phyloP scores from a whole-genome alignment of 2,797 vertebrate genomes.

The Brachyalestes nurse region DNA sequence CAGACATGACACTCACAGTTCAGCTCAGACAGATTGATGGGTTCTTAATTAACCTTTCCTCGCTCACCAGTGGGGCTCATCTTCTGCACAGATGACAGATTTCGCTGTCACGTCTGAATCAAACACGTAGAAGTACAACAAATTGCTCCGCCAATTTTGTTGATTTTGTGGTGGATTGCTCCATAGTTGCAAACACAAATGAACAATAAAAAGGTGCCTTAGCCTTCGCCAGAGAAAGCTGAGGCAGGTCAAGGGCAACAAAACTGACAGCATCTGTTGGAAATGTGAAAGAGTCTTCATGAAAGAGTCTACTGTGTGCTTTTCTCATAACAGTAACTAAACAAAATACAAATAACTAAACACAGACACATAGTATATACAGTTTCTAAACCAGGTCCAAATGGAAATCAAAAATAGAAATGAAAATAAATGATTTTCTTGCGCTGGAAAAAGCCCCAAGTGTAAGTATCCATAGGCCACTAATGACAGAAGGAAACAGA shows the following conservation, averaged over 20 bases:
- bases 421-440: neutral
- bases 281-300: neutral
- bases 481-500: neutral
- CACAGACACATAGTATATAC: neutral
- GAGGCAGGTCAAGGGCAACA: neutral
- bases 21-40: constrained; percentile 34
- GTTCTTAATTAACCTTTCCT: constrained; percentile 47
- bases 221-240: neutral
- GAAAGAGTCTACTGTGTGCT: neutral
- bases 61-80: constrained; percentile 17
- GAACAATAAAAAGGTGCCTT: too few species aligned
- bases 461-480: neutral
- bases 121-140: neutral
- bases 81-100: constrained; percentile 24
- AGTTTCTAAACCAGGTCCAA: neutral
- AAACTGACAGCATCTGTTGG: neutral
- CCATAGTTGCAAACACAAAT: neutral
- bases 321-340: neutral
- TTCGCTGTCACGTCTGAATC: constrained; percentile 13
- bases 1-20: constrained; percentile 27
- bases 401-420: neutral
- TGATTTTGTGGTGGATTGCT: neutral
- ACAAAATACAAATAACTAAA: neutral
- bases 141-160: neutral
- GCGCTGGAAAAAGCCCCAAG: neutral